Evolutionary conservation across 2,113 vertebrate species (phyloP).

Genomic region (Chionis minor): DNA sequence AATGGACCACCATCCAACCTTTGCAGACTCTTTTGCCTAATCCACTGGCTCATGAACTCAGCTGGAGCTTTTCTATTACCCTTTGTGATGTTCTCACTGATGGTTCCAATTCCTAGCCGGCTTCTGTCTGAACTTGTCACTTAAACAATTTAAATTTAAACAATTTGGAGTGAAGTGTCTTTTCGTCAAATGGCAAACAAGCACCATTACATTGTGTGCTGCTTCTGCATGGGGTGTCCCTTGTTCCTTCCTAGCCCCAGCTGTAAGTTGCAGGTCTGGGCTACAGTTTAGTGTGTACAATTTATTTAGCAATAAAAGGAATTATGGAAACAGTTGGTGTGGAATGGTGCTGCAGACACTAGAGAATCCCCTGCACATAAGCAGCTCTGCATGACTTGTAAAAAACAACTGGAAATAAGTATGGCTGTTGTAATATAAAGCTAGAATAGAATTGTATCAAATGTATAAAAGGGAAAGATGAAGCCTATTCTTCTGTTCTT

Average conservation of each 20-base stretch:
- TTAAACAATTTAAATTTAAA: too few species aligned
- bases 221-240: neutral
- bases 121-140: neutral
- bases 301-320: neutral
- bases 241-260: too few species aligned
- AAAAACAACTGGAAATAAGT: neutral
- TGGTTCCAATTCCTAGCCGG: neutral
- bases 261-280: neutral
- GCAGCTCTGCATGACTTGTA: neutral
- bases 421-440: neutral
- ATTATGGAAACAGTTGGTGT: neutral
- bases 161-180: neutral
- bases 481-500: neutral
- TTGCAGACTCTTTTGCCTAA: neutral
- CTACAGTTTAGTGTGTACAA: neutral
- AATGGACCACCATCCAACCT: neutral
- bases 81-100: neutral
- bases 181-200: neutral
- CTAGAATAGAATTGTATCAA: neutral
- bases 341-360: neutral
- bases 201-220: neutral
- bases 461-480: neutral
- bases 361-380: neutral
- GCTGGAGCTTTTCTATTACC: neutral
- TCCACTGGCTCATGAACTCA: neutral